Percentiles rank a stretch among this genome's conserved stretches.
phyloP scores from a whole-genome alignment of 2,888 invertebrate species.

The Ctena decussata region DNA sequence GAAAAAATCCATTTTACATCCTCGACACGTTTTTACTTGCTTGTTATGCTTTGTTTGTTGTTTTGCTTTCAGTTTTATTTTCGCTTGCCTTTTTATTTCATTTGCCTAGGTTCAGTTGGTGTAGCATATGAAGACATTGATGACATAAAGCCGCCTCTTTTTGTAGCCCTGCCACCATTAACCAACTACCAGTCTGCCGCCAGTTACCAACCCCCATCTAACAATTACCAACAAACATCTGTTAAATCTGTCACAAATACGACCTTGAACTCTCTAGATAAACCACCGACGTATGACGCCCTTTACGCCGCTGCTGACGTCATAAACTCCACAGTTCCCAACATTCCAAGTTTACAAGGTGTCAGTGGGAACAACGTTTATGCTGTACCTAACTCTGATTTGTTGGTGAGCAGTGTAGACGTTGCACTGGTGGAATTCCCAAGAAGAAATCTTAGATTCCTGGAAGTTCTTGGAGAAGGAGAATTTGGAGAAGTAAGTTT shows the following conservation, averaged over 20 bases:
- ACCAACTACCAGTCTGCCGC: slow-evolving; percentile 34
- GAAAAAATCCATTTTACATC: background rate
- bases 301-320: slow-evolving; percentile 82
- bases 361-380: slow-evolving; percentile 87
- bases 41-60: background rate
- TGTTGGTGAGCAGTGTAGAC: slow-evolving; percentile 80
- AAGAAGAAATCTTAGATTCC: slow-evolving; percentile 93
- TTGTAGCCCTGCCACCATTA: slow-evolving; percentile 81
- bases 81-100: slow-evolving; percentile 53
- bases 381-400: slow-evolving; percentile 88
- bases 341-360: slow-evolving; percentile 84
- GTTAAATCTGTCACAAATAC: slow-evolving; percentile 59
- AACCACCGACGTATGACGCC: slow-evolving; percentile 82
- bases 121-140: slow-evolving; percentile 86
- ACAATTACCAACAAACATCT: slow-evolving; percentile 61
- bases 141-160: slow-evolving; percentile 81
- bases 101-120: slow-evolving; percentile 75
- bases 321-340: slow-evolving; percentile 81
- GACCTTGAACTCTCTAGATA: slow-evolving; percentile 72
- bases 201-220: slow-evolving; percentile 33
- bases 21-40: background rate
- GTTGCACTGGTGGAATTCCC: slow-evolving; percentile 93
- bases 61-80: slow-evolving; percentile 58
- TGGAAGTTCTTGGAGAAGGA: slow-evolving; percentile 95
- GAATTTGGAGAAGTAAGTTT: slow-evolving; percentile 93